Conservation (phyloP, 2,113 vertebrate genomes). For the Megaptera novaeangliae region DNA sequence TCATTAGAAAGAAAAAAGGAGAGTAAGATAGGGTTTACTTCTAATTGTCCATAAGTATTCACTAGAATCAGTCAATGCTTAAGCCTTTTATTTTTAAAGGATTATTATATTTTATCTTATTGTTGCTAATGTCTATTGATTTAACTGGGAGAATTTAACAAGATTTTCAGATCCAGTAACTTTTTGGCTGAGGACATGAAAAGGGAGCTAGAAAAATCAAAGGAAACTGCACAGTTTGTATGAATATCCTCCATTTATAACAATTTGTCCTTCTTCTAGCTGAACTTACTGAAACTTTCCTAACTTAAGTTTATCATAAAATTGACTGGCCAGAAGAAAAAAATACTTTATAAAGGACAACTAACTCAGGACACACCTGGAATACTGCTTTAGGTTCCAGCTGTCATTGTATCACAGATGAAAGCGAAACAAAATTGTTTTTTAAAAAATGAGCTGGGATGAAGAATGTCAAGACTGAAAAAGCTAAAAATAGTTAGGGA, state of each 20-base stretch:
- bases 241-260: conserved; percentile 36
- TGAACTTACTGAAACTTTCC: conserved; percentile 1
- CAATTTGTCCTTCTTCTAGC: neutral
- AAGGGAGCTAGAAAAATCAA: conserved; percentile 31
- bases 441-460: neutral
- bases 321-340: neutral
- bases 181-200: conserved; percentile 26
- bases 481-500: conserved; percentile 19
- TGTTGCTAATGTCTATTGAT: neutral
- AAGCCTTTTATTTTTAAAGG: conserved; percentile 4
- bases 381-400: conserved; percentile 13
- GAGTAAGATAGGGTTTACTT: neutral
- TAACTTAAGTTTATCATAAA: conserved; percentile 52
- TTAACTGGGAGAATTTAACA: conserved; percentile 9
- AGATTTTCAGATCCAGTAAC: conserved; percentile 30
- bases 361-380: neutral
- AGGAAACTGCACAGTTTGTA: neutral
- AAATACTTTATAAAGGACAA: neutral
- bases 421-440: conserved; percentile 47
- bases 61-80: neutral
- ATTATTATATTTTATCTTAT: neutral
- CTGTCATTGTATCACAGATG: conserved; percentile 23
- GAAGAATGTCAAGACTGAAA: conserved; percentile 34
- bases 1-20: neutral
- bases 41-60: neutral